phyloP scores from a whole-genome alignment of 2,113 vertebrate genomes.

The Calypte anna region DNA sequence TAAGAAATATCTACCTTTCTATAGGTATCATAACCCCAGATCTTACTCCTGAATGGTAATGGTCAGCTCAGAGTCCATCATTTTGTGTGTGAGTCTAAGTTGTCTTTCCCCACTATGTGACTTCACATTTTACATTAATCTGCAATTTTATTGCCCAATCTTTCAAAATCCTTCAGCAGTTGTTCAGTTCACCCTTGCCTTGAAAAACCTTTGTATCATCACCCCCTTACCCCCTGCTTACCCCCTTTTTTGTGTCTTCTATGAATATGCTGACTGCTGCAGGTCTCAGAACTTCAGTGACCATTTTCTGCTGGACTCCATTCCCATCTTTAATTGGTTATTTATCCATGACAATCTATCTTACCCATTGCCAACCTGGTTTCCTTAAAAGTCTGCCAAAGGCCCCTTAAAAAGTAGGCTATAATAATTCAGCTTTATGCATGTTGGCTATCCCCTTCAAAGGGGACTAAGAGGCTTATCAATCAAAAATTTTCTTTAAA shows the following conservation, averaged over 20 bases:
- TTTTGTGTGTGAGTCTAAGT: rapidly evolving
- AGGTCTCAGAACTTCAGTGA: background rate
- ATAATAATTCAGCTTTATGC: background rate
- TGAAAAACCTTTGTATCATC: background rate
- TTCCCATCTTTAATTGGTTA: background rate
- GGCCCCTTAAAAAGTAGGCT: background rate
- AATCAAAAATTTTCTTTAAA: background rate
- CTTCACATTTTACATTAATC: background rate
- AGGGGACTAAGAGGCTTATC: background rate
- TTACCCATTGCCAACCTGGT: background rate
- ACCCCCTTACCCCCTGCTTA: rapidly evolving
- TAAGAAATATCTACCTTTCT: background rate
- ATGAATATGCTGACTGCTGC: background rate
- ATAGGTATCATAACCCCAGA: background rate
- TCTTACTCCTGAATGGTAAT: background rate
- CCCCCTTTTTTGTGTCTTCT: background rate
- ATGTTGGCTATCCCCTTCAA: background rate
- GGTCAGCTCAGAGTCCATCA: background rate
- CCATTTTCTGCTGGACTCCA: background rate
- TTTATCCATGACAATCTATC: background rate
- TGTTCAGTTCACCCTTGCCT: background rate
- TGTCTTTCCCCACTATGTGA: background rate
- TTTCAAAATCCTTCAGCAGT: background rate
- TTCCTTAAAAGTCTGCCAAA: background rate
- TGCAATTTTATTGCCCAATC: background rate